These are phyloP conservation scores for Sorex fumeus DNA, from an alignment of 2,113 vertebrate species.

Conservation along the genomic window DNA sequence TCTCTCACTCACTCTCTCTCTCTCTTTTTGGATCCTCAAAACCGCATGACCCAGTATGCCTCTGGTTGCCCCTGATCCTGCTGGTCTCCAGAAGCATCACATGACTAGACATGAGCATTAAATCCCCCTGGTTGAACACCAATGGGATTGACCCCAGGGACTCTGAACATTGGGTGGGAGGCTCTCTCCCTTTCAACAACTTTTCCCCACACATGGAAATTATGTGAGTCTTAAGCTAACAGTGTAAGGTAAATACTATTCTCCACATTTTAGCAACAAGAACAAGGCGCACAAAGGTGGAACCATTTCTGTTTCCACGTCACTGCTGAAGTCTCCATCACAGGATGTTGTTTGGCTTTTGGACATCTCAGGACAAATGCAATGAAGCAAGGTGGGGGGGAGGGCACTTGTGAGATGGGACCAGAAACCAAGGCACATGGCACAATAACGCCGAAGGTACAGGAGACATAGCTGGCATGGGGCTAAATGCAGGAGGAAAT, in stretches of 20 bases:
- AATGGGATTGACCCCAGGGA: too few relatives aligned
- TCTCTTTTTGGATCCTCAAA: too few relatives aligned
- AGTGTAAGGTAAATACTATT: neutral
- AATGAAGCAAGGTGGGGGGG: neutral
- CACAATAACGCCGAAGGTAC: neutral
- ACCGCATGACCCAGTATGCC: too few relatives aligned
- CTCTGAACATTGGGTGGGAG: too few relatives aligned
- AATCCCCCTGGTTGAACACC: too few relatives aligned
- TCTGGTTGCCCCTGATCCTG: too few relatives aligned
- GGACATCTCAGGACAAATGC: neutral
- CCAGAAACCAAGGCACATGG: neutral
- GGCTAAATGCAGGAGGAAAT: neutral
- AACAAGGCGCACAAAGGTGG: constrained; percentile 2
- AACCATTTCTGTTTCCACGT: neutral
- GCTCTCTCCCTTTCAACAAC: too few relatives aligned
- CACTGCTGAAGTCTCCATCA: neutral
- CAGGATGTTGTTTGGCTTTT: neutral
- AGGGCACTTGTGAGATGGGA: neutral
- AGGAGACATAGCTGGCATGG: accelerated
- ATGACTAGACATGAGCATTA: too few relatives aligned
- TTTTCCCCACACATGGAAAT: neutral
- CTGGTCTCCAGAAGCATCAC: too few relatives aligned
- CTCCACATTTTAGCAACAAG: neutral
- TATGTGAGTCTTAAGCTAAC: neutral
- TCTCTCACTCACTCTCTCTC: too few relatives aligned